phyloP scores from a whole-genome alignment of 2,888 invertebrate species.

The Scaptomyza reducta region DNA sequence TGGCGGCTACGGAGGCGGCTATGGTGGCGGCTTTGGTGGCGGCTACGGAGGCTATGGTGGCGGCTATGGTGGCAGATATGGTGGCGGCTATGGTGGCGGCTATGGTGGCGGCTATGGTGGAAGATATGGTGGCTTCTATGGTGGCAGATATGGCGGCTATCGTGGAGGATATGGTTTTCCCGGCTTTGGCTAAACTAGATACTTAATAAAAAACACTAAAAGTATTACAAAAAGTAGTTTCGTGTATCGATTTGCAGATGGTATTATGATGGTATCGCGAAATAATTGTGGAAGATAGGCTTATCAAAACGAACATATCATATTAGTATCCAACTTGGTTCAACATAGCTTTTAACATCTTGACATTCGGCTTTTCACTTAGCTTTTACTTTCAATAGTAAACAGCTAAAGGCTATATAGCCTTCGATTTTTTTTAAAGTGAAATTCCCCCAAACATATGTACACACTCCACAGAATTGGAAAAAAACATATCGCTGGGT shows the following conservation, averaged over 20 bases:
- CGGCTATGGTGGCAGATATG: conserved; percentile 13
- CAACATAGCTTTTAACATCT: neutral
- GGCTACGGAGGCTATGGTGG: conserved; percentile 24
- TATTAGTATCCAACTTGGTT: neutral
- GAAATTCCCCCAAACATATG: conserved; percentile 24
- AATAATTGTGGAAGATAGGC: neutral
- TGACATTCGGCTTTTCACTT: neutral
- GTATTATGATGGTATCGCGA: too few species aligned
- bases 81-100: conserved; percentile 13
- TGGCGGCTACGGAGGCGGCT: conserved; percentile 23
- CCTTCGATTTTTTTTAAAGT: conserved; percentile 7
- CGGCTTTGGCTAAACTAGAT: conserved; percentile 17
- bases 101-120: conserved; percentile 14
- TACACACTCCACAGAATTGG: conserved; percentile 35
- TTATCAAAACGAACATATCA: neutral
- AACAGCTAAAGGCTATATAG: conserved; percentile 11
- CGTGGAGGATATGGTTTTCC: conserved; percentile 21
- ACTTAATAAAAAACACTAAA: conserved; percentile 39
- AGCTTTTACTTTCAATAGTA: neutral
- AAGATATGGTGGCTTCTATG: neutral
- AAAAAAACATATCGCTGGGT: conserved; percentile 21
- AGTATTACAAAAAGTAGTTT: neutral
- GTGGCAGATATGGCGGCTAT: conserved; percentile 26
- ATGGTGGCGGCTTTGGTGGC: conserved; percentile 12
- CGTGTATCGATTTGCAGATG: too few species aligned